Evolutionary conservation across 35 echinoderm and acorn worm genomes (phyloP).

Genomic region (Patiria miniata): DNA sequence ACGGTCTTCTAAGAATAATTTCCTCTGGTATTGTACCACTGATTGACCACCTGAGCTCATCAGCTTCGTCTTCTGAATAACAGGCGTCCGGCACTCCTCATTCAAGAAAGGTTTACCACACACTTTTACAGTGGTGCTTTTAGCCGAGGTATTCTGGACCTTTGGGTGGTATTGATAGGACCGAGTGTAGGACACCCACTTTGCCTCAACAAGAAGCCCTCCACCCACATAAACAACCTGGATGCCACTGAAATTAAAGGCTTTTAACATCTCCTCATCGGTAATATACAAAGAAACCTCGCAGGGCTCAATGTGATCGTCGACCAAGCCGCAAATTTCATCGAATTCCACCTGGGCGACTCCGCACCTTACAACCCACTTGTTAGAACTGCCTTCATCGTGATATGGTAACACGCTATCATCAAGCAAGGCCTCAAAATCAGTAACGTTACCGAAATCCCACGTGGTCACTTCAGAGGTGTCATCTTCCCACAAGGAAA

Average conservation of each 20-base stretch:
- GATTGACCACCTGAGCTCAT: not conserved
- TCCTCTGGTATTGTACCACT: not conserved
- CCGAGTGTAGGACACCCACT: not conserved
- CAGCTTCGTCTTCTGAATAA: not conserved
- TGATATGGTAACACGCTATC: not conserved
- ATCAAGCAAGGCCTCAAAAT: not conserved
- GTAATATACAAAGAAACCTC: not conserved
- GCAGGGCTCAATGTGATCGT: no score
- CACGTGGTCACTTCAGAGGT: not conserved
- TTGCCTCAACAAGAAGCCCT: not conserved
- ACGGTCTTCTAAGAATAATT: not conserved
- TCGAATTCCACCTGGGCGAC: not conserved
- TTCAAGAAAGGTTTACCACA: not conserved
- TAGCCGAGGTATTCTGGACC: not conserved
- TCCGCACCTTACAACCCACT: not conserved
- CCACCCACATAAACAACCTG: not conserved
- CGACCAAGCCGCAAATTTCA: not conserved
- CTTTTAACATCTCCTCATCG: not conserved
- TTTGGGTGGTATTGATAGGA: not conserved
- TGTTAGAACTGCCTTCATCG: not conserved
- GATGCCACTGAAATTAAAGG: not conserved
- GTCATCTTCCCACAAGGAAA: not conserved
- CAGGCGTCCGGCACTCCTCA: not conserved
- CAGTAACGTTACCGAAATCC: not conserved
- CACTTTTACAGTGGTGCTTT: not conserved